Evolutionary conservation across 2,888 invertebrate species (phyloP).

Genomic region (Rutpela maculata): DNA sequence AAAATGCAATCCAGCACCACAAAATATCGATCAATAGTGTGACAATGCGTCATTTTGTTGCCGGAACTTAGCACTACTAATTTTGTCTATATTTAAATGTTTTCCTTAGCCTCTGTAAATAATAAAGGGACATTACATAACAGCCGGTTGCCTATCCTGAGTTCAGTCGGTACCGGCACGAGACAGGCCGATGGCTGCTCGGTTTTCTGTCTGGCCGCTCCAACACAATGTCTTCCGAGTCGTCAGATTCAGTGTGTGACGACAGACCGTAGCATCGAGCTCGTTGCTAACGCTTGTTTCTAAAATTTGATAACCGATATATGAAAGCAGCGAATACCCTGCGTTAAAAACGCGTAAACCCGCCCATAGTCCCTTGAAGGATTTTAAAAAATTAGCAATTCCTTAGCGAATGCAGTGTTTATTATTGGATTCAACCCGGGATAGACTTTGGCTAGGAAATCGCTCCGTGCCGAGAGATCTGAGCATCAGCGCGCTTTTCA

Average conservation of each 20-base stretch:
- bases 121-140: conserved; percentile 70
- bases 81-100: conserved; percentile 66
- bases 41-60: conserved; percentile 52
- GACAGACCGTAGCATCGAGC: conserved; percentile 62
- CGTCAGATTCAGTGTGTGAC: conserved; percentile 70
- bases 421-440: conserved; percentile 49
- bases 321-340: conserved; percentile 42
- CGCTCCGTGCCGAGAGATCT: conserved; percentile 43
- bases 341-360: conserved; percentile 31
- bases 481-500: conserved; percentile 63
- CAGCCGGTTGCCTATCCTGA: conserved; percentile 67
- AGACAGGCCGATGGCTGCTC: conserved; percentile 65
- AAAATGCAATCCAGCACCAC: conserved; percentile 14
- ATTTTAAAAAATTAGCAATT: conserved; percentile 15
- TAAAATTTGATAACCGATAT: conserved; percentile 46
- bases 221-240: conserved; percentile 60
- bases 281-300: conserved; percentile 47
- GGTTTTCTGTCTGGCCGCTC: conserved; percentile 69
- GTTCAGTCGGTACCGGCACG: conserved; percentile 42
- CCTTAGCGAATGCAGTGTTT: conserved; percentile 42
- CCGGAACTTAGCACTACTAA: conserved; percentile 62
- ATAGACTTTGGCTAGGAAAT: conserved; percentile 42
- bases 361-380: conserved; percentile 35
- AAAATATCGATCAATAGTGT: conserved; percentile 40
- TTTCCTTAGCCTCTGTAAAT: conserved; percentile 65